Conservation (phyloP, 2,113 vertebrate genomes). For the Mellivora capensis region DNA sequence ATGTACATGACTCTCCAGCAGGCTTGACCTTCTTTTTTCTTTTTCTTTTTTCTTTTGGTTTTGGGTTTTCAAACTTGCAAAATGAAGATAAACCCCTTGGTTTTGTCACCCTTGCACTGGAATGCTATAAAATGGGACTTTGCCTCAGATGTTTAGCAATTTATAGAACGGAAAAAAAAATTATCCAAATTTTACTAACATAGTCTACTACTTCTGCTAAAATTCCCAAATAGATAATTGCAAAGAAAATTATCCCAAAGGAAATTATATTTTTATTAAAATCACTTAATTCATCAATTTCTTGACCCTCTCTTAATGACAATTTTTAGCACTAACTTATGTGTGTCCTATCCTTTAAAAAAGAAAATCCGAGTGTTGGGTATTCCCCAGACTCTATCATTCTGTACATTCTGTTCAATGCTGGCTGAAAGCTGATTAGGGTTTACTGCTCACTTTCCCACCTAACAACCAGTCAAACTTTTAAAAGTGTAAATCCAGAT, state of each 20-base stretch:
- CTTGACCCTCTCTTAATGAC: background rate
- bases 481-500: conserved; percentile 55
- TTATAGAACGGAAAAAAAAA: background rate
- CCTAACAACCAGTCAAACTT: conserved; percentile 71
- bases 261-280: conserved; percentile 35
- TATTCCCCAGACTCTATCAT: background rate
- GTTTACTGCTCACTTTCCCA: conserved; percentile 65
- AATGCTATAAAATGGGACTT: background rate
- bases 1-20: background rate
- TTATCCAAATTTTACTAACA: background rate
- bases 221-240: background rate
- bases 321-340: background rate
- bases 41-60: background rate
- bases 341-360: background rate
- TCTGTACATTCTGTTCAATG: conserved; percentile 50
- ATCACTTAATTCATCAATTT: background rate
- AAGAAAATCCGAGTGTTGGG: background rate
- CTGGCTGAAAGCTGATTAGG: conserved; percentile 28
- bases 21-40: background rate
- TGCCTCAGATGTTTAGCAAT: background rate
- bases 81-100: background rate
- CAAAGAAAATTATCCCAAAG: background rate
- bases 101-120: background rate
- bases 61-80: background rate
- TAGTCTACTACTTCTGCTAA: background rate